Conservation (phyloP, 2,797 vertebrate genomes). For the Lagorchestes hirsutus region DNA sequence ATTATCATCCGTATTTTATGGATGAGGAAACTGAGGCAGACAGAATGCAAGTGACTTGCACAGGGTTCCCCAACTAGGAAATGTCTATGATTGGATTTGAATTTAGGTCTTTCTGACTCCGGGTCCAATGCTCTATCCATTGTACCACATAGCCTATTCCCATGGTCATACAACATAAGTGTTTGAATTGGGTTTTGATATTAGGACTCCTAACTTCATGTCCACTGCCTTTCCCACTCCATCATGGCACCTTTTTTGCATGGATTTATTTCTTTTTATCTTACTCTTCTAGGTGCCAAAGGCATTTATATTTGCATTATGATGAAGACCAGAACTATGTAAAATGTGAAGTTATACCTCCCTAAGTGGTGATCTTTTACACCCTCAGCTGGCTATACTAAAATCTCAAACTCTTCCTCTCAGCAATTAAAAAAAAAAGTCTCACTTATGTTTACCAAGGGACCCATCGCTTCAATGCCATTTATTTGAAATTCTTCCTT, state of each 20-base stretch:
- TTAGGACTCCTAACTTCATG: background rate
- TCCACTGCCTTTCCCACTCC: background rate
- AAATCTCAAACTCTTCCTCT: conserved; percentile 63
- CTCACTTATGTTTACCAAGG: conserved; percentile 26
- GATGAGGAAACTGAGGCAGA: background rate
- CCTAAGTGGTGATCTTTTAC: conserved; percentile 49
- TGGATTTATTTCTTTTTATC: background rate
- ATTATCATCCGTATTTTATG: background rate
- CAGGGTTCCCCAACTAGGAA: background rate
- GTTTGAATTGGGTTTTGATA: background rate
- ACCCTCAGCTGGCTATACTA: conserved; percentile 46
- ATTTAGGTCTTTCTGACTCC: background rate
- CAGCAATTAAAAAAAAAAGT: conserved; percentile 40
- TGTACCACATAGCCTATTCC: background rate
- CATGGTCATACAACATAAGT: background rate
- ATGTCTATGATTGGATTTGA: background rate
- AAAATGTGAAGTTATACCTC: conserved; percentile 44
- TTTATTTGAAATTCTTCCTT: conserved; percentile 52
- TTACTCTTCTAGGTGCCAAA: background rate
- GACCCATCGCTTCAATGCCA: conserved; percentile 53
- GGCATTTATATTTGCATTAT: background rate
- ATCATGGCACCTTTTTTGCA: background rate
- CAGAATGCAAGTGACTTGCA: background rate
- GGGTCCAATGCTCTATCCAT: background rate
- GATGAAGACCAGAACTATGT: background rate